Conservation (phyloP, 2,113 vertebrate genomes). For the Typhlomys cinereus region DNA sequence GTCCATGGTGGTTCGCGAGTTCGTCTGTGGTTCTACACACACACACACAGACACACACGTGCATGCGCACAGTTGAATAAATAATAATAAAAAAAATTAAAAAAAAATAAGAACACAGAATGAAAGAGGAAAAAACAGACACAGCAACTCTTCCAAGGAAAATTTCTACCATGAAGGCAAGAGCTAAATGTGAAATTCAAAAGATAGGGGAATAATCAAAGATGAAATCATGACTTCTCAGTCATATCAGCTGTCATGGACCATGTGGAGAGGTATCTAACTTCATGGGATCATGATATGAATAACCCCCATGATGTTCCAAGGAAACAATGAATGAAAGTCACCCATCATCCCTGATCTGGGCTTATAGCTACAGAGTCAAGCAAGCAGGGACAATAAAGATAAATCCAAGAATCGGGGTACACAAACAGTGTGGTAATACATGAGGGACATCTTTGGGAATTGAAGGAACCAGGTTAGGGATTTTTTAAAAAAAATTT, state of each 20-base stretch:
- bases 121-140: not conserved
- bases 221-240: not conserved
- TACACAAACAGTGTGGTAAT: not conserved
- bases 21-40: too few relatives aligned
- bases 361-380: not conserved
- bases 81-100: too few relatives aligned
- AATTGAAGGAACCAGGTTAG: not conserved
- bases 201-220: not conserved
- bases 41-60: too few relatives aligned
- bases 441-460: not conserved
- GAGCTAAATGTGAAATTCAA: not conserved
- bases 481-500: not conserved
- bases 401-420: not conserved
- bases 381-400: not conserved
- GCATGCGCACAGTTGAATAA: too few relatives aligned
- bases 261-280: too few relatives aligned
- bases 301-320: too few relatives aligned
- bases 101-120: not conserved
- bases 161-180: not conserved
- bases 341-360: not conserved
- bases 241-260: not conserved
- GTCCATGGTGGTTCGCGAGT: too few relatives aligned
- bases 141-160: not conserved
- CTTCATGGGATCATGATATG: too few relatives aligned
- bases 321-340: not conserved